Evolutionary conservation across 2,888 invertebrate genomes (phyloP), one percentile per base, ranked within the genome.

Genomic region (Lumbricus terrestris): DNA sequence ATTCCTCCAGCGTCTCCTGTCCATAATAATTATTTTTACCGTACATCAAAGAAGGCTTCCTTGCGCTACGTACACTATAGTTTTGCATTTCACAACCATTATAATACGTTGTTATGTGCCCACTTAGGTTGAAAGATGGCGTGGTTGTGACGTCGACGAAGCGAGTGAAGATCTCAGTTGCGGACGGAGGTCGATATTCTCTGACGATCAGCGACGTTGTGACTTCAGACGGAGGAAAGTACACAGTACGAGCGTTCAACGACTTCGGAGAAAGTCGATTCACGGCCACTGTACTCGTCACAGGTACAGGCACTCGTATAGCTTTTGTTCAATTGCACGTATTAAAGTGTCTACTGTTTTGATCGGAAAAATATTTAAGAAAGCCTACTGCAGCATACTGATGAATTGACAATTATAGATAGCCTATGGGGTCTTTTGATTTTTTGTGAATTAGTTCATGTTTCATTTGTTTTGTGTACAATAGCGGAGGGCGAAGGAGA

Each of bases 191-290:
- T 35, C 18, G 11, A 85, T 16, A 85, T 85, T 34, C 33, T 33
- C 85, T 85, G 20, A 85, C 37, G 11, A 85, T 85, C 29, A 33
- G n/a, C 85, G n/a, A 85, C 18, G 85, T 85, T 5, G 37, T 35
- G 85, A 34, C 34, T 85, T 85, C 85, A 37, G 85, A 85, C 85
- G 85, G 85, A 11, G 85, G 85, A 34, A 85, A 85, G 37, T 85
- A 85, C 85, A 85, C 85, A 33, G 85, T 85, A 34, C 34, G 85
- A 23, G 85, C 85, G 18, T 85, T 35, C 85, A 85, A 85, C 23
- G 85, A 35, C 37, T 85, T 85, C n/a, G 85, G 85, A 33, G 85
- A 85, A 85, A 85, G 85, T 85, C 85, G 85, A 29, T 85, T 85
- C 37, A 85, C 85, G 23, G 16, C 85, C 16, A 85, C 85, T 8